Base-by-base conservation (phyloP, 2,113 vertebrate genomes). In the Nannospalax galili region DNA sequence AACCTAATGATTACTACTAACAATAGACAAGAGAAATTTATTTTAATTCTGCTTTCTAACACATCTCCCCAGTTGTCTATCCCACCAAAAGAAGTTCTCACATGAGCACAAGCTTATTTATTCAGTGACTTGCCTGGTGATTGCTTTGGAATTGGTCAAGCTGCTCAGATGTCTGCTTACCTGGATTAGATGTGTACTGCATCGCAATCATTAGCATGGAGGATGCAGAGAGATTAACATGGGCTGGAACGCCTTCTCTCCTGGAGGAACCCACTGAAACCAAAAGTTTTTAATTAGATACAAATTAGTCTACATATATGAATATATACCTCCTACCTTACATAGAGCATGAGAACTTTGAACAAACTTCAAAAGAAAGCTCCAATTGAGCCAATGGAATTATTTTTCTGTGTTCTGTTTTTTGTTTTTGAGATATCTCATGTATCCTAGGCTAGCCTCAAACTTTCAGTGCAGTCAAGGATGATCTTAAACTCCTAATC, bases 181-280 rank as follows among this genome's bases (percentile, higher is more conserved):
- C 99, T 95, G 99, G 99, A 96, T 99, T 99, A 88, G 99, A 98
- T 32, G 99, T 99, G 97, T 99, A 99, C 98, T 99, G 99, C 99
- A 99, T 99, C 96, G 99, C 99, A 97, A 99, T 99, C 99, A 99
- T 99, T 67, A 99, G 98, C 99, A 99, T 99, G 86, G 99, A 99
- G 37, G 99, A 99, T 32, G 99, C 99, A 95, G 99, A 99, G 7
- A 99, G 98, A 98, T 99, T 99, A 90, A 99, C 99, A 86, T 99
- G 99, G 70, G 99, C 99, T 20, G 99, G 99, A 93, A 99, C 99
- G 0, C 99, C 99, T 98, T 99, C 99, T 98, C 99, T 99, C 98
- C 99, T 99, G 84, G 99, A 99, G 77, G 99, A 99, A 73, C 99
- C 99, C 99, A 99, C 99, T 99, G 88, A 92, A 98, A 98, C 12